Conservation (phyloP, 1,140 invertebrate genomes). For the Cryptotermes secundus region DNA sequence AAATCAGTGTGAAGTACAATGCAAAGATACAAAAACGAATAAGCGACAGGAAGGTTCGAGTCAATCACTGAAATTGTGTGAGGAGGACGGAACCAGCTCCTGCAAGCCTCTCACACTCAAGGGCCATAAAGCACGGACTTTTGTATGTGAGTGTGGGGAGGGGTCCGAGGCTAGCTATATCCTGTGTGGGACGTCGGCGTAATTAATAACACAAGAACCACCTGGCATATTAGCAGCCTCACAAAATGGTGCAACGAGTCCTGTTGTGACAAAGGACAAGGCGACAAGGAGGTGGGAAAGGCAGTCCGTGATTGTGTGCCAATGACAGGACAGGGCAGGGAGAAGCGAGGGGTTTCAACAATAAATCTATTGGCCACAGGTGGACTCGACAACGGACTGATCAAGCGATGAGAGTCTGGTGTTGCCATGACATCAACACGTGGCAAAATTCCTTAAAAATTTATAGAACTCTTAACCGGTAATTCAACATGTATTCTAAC, state of each 20-base stretch:
- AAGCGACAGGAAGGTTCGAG: no score
- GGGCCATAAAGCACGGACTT: neutral
- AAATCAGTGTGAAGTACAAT: no score
- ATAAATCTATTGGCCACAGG: conserved; percentile 11
- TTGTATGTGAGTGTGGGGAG: neutral
- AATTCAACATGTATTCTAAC: neutral
- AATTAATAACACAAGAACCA: conserved; percentile 7
- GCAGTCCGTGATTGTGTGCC: neutral
- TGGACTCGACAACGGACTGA: neutral
- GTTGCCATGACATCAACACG: no score
- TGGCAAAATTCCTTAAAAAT: no score
- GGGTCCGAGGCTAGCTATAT: neutral
- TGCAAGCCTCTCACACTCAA: neutral
- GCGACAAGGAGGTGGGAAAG: neutral
- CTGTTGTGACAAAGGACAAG: neutral
- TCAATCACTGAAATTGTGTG: no score
- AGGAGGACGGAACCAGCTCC: no score
- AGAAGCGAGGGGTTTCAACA: neutral
- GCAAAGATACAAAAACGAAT: no score
- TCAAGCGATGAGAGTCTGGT: neutral
- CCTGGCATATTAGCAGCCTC: neutral
- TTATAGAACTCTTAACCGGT: no score
- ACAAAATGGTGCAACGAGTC: neutral
- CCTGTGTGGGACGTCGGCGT: neutral
- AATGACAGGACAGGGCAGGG: neutral